Base-by-base conservation (phyloP, 2,797 vertebrate genomes). In the Rachycentron canadum region DNA sequence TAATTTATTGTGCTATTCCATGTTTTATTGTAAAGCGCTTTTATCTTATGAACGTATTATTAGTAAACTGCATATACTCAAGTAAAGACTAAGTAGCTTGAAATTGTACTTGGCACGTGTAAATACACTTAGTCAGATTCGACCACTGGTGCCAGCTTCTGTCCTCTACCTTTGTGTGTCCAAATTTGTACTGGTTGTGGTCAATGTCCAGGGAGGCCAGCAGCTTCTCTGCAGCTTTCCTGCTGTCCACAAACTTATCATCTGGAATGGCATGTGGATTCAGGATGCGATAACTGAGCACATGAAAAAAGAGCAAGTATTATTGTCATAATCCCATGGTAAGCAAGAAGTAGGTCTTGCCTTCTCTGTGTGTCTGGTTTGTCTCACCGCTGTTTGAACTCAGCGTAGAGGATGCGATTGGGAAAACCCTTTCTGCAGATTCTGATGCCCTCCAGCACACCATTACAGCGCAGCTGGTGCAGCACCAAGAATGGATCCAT, bases 341-440 rank as follows among this genome's bases (percentile, higher is more conserved):
- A 73, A 60, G 14, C 6, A 55, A 59, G 30, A 40, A 45, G 57
- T 26, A 25, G 62, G 23, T 21, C 26, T 38, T 10, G 32, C 17
- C 23, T n/a, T 38, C 21, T 62, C 16, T 9, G n/a, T 57, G 40
- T 19, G 19, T 49, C 14, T 30, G 30, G 25, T 32, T 14, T 25
- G 38, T 47, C 86, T 79, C 86, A 98, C 98, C 97, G 94, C 87
- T 98, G 97, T 88, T 97, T 96, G 92, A 98, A 99, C 83, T 99
- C 97, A 0, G 96, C 95, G 0, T 98, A 98, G 64, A 97, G 92
- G 72, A 97, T 94, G 87, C 96, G 96, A 92, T 98, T 99, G 68
- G 97, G 97, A 84, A 97, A 98, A 2, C 97, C 97, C 89, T 99
- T 98, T 30, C 96, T 95, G 91, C 97, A 99, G 93, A 98, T 99